Percentiles rank a stretch among this genome's conserved stretches.
These are phyloP conservation scores for Sceloporus undulatus DNA, from an alignment of 2,113 vertebrate genomes.

Conservation along the genomic window DNA sequence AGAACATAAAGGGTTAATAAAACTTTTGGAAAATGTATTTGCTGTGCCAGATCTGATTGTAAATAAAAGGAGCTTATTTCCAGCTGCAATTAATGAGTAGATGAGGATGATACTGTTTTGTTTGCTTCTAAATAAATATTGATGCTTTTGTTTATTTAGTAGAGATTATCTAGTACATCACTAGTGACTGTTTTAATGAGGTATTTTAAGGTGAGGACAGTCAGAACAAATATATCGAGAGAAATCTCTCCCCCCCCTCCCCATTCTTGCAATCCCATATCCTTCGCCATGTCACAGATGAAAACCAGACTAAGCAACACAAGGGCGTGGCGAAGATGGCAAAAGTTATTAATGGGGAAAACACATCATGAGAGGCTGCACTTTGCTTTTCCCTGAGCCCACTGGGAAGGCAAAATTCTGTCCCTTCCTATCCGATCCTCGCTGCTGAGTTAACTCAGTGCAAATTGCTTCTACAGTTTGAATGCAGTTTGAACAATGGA, in stretches of 20 bases:
- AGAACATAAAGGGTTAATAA: slow-evolving; percentile 20
- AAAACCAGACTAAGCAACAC: no score
- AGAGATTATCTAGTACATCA: slow-evolving; percentile 16
- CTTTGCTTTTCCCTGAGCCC: no score
- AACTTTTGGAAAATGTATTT: slow-evolving; percentile 13
- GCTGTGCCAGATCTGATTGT: slow-evolving; percentile 14
- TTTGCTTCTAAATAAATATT: slow-evolving; percentile 43
- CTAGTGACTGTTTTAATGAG: slow-evolving; percentile 28
- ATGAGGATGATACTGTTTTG: slow-evolving; percentile 30
- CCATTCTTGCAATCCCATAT: no score
- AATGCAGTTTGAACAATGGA: no score
- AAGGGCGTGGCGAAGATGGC: no score
- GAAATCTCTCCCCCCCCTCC: background rate
- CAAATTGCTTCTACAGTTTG: no score
- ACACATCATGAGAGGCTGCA: no score
- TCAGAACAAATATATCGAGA: slow-evolving; percentile 3
- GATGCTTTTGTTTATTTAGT: slow-evolving; percentile 35
- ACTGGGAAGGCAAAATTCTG: no score
- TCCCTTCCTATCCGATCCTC: no score
- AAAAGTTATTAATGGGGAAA: no score
- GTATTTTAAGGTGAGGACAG: slow-evolving; percentile 2
- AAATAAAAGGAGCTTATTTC: slow-evolving; percentile 29
- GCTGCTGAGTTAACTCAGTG: no score
- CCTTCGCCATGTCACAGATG: no score
- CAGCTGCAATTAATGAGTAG: slow-evolving; percentile 27